Evolutionary conservation across 2,888 invertebrate genomes (phyloP), one percentile per base, ranked within the genome.

Genomic region (Halocaridina rubra): DNA sequence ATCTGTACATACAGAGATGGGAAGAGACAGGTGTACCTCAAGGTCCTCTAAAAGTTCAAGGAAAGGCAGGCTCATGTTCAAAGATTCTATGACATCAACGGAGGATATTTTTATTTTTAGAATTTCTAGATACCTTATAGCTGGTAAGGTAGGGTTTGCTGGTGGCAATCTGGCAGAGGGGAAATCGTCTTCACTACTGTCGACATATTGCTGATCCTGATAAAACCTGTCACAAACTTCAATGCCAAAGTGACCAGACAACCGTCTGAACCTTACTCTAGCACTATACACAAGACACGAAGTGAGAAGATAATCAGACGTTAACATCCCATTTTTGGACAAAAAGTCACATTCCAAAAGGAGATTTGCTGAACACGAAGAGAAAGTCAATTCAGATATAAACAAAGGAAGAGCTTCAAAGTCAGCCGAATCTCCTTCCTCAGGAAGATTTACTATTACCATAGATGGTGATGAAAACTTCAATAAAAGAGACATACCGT

Each of bases 1-100:
- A 16, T 61, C 77, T 16, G 77, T 61, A 13, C 22, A 32, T 13
- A 77, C 77, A 10, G 59, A 1, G 61, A 30, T 32, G 5, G 29
- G 77, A 16, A 77, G 24, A 19, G 33, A 32, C 30, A 77, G 77
- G 77, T 77, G 59, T 13, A 77, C n/a, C 19, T 77, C 77, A 7
- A 77, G 27, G 19, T 77, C 77, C 22, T 77, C 59, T 13, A 77
- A 33, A 24, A 77, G 77, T 22, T 61, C 77, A 16, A 77, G 30
- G 22, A 16, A 29, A 3, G 77, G 77, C 30, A 77, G 59, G 24
- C 32, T 30, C 30, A 16, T n/a, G 61, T 61, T 77, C 10, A 77
- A 30, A 22, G 59, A 29, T 13, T 30, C n/a, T 29, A 77, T 29
- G 61, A 61, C 61, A 16, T 77, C 77, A n/a, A 59, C n/a, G n/a